These are phyloP conservation scores for Seison nebaliae DNA, from an alignment of 1,140 invertebrate genomes.

Conservation along the genomic window DNA sequence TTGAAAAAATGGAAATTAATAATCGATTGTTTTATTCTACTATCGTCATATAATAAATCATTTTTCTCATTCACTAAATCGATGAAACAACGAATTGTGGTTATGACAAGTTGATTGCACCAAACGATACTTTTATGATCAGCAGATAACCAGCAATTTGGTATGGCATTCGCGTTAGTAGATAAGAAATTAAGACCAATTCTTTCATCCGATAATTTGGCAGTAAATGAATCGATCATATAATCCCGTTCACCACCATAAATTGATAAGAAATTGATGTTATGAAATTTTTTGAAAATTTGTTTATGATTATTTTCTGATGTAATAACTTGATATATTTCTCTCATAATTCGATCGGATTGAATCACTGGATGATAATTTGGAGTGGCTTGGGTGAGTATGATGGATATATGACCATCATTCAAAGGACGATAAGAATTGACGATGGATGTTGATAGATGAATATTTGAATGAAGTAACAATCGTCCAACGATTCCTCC, in stretches of 20 bases:
- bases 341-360: not conserved
- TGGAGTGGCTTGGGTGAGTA: slow-evolving; percentile 7
- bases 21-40: not conserved
- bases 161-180: slow-evolving; percentile 2
- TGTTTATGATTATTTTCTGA: no score
- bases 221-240: no score
- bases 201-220: not conserved
- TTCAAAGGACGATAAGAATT: not conserved
- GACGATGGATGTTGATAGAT: not conserved
- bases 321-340: no score
- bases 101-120: slow-evolving; percentile 11
- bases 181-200: not conserved
- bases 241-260: no score
- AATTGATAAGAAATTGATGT: no score
- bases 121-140: slow-evolving; percentile 13
- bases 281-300: no score
- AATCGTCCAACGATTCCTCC: slow-evolving; percentile 6
- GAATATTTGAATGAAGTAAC: not conserved
- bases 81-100: slow-evolving; percentile 3
- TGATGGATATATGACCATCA: not conserved
- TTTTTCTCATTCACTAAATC: slow-evolving; percentile 7
- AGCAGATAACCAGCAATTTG: slow-evolving; percentile 8
- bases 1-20: slow-evolving; percentile 5
- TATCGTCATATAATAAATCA: slow-evolving; percentile 2
- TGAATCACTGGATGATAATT: slow-evolving; percentile 6